Base-by-base conservation (phyloP, 2,888 invertebrate species). In the Lasius fuliginosus region DNA sequence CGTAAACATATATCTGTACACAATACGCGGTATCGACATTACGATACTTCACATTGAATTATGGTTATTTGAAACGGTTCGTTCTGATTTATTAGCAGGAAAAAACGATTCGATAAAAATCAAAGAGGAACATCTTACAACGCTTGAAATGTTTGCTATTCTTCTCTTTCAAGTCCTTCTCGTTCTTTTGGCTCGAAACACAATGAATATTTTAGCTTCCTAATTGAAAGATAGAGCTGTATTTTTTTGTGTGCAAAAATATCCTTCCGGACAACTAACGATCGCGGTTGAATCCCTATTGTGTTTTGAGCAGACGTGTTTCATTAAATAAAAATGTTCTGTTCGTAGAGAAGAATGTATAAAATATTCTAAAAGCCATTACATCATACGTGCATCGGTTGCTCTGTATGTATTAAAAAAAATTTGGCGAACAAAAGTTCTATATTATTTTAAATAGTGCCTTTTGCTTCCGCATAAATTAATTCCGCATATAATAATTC, bases 61-160 rank as follows among this genome's bases (percentile, higher is more conserved):
- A 71, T 27, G n/a, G 2, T 42, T 56, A 71, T 56, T 40, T 15
- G 69, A 53, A 18, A 69, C 9, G 30, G 27, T 23, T 12, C 8
- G 27, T 23, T 53, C 27, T 40, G 49, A 76, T 76, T 77, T 62
- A 74, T 74, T 69, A 68, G 9, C 30, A 40, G 8, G 30, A 15
- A n/a, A 46, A 60, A 4, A 69, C 23, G 18, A 62, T 12, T 56
- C 23, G 23, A 69, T 58, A 33, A 49, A 49, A 15, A 30, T 76
- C 40, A 68, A 60, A 77, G 40, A 1, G 8, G 3, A 68, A 33
- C 33, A 58, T 8, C 3, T 49, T n/a, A 9, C 4, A 12, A 76
- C 8, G 27, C 60, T 46, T 71, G 23, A 33, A 11, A 40, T 23
- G 33, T 65, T 42, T 58, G n/a, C 33, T 11, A 12, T 18, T 46